These are phyloP conservation scores for Cyanoramphus novaezelandiae DNA, from an alignment of 2,113 vertebrate species.

Conservation along the genomic window DNA sequence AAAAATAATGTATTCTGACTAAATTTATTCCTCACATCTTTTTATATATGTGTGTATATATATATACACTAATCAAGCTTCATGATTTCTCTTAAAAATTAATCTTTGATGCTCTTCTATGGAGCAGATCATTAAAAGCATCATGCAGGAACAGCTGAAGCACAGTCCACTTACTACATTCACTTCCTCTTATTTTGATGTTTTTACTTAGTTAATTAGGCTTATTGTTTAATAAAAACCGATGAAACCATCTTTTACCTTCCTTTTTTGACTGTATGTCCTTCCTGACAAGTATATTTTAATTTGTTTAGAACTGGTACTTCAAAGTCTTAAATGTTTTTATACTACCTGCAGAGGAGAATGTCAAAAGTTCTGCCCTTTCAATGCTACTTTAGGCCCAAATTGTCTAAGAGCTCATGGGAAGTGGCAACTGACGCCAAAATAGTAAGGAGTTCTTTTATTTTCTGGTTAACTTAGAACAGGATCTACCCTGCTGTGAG, in stretches of 20 bases:
- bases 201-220: background rate
- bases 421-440: background rate
- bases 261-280: background rate
- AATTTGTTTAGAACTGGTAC: background rate
- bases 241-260: background rate
- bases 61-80: background rate
- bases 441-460: background rate
- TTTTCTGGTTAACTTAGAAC: background rate
- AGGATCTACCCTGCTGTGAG: background rate
- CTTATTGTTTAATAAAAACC: background rate
- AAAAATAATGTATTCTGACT: background rate
- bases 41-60: background rate
- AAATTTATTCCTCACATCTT: background rate
- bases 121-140: background rate
- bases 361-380: background rate
- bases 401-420: background rate
- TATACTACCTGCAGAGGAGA: background rate
- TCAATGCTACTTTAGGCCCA: background rate
- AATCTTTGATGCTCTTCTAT: background rate
- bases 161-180: background rate
- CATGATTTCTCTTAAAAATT: background rate
- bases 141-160: fast-evolving
- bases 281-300: background rate
- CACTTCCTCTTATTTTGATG: background rate
- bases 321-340: background rate